Conservation (phyloP, 2,888 invertebrate genomes). For the Lasioglossum oenotherae region DNA sequence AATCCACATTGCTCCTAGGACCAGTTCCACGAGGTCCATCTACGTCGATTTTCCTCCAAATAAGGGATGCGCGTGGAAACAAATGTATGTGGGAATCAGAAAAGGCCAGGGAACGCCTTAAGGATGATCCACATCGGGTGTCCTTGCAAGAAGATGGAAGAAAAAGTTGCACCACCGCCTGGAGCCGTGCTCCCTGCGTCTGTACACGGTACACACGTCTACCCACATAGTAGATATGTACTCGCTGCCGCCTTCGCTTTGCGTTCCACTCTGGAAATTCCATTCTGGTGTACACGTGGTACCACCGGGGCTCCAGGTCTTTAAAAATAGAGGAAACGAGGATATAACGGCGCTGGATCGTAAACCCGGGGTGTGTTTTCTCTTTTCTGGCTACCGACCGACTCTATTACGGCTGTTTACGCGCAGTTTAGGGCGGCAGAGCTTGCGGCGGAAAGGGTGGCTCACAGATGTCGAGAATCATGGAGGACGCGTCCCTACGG, state of each 20-base stretch:
- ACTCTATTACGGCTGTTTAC: constrained; percentile 18
- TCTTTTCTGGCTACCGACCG: neutral
- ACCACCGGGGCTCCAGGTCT: neutral
- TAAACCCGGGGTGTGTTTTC: constrained; percentile 25
- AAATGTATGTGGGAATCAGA: constrained; percentile 57
- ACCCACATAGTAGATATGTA: neutral
- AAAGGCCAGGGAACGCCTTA: constrained; percentile 39
- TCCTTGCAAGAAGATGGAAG: constrained; percentile 52
- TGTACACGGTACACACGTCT: neutral
- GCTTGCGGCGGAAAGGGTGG: constrained; percentile 9
- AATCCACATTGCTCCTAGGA: neutral
- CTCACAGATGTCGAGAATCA: constrained; percentile 30
- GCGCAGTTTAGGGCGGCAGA: constrained; percentile 2
- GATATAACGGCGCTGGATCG: constrained; percentile 49
- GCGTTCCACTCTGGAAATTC: constrained; percentile 49
- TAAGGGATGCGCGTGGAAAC: neutral
- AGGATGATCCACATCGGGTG: constrained; percentile 57
- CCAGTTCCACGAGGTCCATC: neutral
- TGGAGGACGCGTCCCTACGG: neutral
- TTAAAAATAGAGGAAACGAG: constrained; percentile 46
- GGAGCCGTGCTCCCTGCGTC: constrained; percentile 14
- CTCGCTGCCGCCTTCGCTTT: constrained; percentile 1
- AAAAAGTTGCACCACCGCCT: constrained; percentile 55
- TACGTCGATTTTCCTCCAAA: constrained; percentile 11
- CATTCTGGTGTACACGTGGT: constrained; percentile 34